Evolutionary conservation across 2,797 vertebrate species (phyloP).

Genomic region (Macropodus opercularis): DNA sequence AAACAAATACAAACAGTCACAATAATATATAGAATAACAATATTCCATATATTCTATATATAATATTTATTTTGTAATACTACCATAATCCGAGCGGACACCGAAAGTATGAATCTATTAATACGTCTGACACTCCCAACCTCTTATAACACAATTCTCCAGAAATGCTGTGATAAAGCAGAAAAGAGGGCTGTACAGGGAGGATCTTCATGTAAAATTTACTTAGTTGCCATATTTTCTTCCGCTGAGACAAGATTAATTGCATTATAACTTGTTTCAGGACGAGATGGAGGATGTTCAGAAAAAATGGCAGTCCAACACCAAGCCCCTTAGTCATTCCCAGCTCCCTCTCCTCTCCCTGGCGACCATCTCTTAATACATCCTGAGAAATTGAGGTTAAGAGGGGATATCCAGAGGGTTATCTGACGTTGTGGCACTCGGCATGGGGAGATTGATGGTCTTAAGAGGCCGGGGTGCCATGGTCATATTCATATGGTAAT

Average conservation of each 20-base stretch:
- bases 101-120: too few species aligned
- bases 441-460: constrained; percentile 85
- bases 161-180: constrained; percentile 69
- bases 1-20: too few species aligned
- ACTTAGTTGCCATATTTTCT: constrained; percentile 86
- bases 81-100: too few species aligned
- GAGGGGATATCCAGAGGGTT: constrained; percentile 89
- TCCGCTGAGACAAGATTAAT: constrained; percentile 83
- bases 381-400: constrained; percentile 90
- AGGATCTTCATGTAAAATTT: constrained; percentile 87
- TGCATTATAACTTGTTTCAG: constrained; percentile 83
- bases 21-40: too few species aligned
- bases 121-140: too few species aligned
- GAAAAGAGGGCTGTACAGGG: constrained; percentile 72
- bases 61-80: too few species aligned
- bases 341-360: constrained; percentile 48
- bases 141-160: too few species aligned
- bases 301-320: constrained; percentile 65
- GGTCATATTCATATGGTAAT: constrained; percentile 89
- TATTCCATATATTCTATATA: too few species aligned
- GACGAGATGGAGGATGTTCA: constrained; percentile 56
- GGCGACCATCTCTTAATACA: constrained; percentile 85
- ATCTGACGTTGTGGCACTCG: constrained; percentile 79
- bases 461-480: constrained; percentile 79
- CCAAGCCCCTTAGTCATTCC: constrained; percentile 43